Percentiles rank a stretch among this genome's conserved stretches.
Evolutionary conservation across 2,888 invertebrate genomes (phyloP).

Genomic region (Tiliacea citrago): DNA sequence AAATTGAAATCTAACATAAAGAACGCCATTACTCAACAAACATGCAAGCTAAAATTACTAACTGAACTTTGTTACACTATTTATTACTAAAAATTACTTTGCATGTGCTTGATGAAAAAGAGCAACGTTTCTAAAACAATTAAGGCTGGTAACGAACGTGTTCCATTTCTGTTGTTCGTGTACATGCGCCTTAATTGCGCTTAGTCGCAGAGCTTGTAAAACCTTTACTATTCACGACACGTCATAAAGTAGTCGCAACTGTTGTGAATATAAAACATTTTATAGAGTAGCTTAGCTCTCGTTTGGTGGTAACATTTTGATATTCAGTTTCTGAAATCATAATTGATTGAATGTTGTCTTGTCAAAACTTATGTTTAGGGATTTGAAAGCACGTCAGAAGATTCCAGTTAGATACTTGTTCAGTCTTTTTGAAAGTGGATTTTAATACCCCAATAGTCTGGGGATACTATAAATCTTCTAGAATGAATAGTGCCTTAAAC

Average conservation of each 20-base stretch:
- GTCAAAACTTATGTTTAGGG: background rate
- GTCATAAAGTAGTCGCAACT: constrained; percentile 33
- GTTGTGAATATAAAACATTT: constrained; percentile 22
- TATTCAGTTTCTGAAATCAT: background rate
- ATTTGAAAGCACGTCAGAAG: background rate
- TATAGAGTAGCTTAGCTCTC: background rate
- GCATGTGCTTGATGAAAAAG: constrained; percentile 29
- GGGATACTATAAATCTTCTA: background rate
- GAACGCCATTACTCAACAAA: constrained; percentile 16
- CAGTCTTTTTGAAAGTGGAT: background rate
- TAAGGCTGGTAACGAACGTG: constrained; percentile 43
- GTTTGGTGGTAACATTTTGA: constrained; percentile 14
- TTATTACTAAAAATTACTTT: constrained; percentile 25
- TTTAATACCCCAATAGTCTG: background rate
- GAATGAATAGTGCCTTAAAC: no score
- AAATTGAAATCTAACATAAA: background rate
- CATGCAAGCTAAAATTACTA: constrained; percentile 37
- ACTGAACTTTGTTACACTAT: constrained; percentile 19
- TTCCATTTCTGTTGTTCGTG: constrained; percentile 31
- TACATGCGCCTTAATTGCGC: constrained; percentile 34
- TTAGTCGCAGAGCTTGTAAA: constrained; percentile 38
- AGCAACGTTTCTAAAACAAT: constrained; percentile 49
- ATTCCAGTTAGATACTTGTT: background rate
- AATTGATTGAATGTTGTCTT: background rate
- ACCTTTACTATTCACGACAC: constrained; percentile 18